Percentiles rank a stretch among this genome's conserved stretches.
phyloP scores from a whole-genome alignment of 2,888 invertebrate species.

The Campoletis raptor region DNA sequence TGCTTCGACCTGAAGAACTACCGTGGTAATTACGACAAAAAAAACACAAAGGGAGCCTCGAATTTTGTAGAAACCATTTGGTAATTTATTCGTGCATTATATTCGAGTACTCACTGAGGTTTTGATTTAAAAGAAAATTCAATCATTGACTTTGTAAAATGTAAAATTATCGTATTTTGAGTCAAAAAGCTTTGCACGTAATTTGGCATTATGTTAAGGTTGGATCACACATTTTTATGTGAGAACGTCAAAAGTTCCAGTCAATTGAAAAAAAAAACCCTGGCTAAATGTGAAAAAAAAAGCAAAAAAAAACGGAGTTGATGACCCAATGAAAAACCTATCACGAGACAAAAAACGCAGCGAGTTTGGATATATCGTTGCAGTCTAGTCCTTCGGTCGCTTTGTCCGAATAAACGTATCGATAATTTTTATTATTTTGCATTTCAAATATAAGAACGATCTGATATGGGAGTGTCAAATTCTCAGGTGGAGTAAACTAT shows the following conservation, averaged over 20 bases:
- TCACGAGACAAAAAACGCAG: too few relatives aligned
- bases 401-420: background rate
- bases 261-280: too few relatives aligned
- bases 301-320: too few relatives aligned
- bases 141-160: too few relatives aligned
- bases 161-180: too few relatives aligned
- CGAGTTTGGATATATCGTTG: too few relatives aligned
- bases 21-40: background rate
- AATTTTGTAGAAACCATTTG: background rate
- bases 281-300: too few relatives aligned
- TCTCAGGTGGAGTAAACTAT: constrained; percentile 12
- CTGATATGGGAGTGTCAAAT: constrained; percentile 60
- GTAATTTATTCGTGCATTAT: background rate
- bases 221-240: too few relatives aligned
- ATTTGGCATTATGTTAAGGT: background rate
- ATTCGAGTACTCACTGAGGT: too few relatives aligned
- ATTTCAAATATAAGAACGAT: background rate
- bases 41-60: background rate
- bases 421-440: background rate
- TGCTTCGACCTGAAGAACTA: background rate
- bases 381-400: background rate
- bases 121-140: too few relatives aligned
- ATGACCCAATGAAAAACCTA: too few relatives aligned
- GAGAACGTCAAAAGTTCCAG: background rate
- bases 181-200: background rate